Conservation (phyloP, 2,888 invertebrate species). For the Corbicula japonica region DNA sequence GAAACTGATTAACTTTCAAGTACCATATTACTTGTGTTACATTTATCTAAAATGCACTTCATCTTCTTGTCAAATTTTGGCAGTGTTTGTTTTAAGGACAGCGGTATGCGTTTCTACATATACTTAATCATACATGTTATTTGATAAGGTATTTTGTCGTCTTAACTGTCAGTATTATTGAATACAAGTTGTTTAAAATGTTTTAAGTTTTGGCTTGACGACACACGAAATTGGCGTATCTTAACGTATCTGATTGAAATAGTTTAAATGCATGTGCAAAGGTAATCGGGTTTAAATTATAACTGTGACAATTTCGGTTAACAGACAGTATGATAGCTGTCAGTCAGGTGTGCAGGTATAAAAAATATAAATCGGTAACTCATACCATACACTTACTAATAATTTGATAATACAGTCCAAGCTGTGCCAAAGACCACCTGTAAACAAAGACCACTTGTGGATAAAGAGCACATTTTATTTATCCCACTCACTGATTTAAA, state of each 20-base stretch:
- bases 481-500: no score
- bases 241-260: conserved; percentile 25
- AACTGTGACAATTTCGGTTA: conserved; percentile 34
- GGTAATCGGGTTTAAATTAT: conserved; percentile 25
- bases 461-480: no score
- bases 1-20: no score
- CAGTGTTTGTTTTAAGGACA: conserved; percentile 10
- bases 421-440: no score
- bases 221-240: conserved; percentile 24
- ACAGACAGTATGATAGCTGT: conserved; percentile 18
- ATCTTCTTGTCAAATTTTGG: no score
- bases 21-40: no score
- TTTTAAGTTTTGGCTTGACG: conserved; percentile 16
- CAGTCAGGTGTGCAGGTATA: conserved; percentile 7
- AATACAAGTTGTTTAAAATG: conserved; percentile 21
- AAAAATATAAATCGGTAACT: conserved; percentile 4
- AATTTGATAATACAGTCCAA: no score
- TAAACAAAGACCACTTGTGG: no score
- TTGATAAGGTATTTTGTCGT: conserved; percentile 28
- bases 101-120: not conserved
- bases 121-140: conserved; percentile 20
- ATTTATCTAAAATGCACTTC: no score
- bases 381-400: no score
- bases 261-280: conserved; percentile 16
- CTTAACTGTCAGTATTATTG: conserved; percentile 38